phyloP scores from a whole-genome alignment of 2,888 invertebrate species.

The Agrypnus murinus region DNA sequence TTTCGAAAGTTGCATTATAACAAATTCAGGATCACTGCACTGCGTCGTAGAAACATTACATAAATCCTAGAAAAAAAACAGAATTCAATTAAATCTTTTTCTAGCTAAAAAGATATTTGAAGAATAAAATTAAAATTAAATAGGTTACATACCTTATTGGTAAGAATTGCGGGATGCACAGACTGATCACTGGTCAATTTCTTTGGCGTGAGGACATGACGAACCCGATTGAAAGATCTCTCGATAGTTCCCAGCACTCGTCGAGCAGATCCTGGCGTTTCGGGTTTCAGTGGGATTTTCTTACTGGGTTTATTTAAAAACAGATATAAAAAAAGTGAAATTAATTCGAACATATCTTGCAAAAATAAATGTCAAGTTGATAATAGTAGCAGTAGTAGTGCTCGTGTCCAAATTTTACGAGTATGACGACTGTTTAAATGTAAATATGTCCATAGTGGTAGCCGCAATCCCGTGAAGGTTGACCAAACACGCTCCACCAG shows the following conservation, averaged over 20 bases:
- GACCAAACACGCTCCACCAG: slow-evolving; percentile 61
- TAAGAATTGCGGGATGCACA: slow-evolving; percentile 70
- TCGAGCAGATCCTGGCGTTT: slow-evolving; percentile 74
- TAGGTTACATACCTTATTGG: slow-evolving; percentile 72
- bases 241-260: slow-evolving; percentile 81
- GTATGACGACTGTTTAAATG: slow-evolving; percentile 51
- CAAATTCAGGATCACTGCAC: slow-evolving; percentile 77
- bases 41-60: slow-evolving; percentile 84
- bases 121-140: not conserved
- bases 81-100: too few species aligned
- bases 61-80: slow-evolving; percentile 73
- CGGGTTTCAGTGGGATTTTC: slow-evolving; percentile 58
- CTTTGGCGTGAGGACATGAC: slow-evolving; percentile 81
- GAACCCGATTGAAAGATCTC: slow-evolving; percentile 78
- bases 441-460: slow-evolving; percentile 55
- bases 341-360: not conserved
- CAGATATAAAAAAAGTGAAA: not conserved
- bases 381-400: too few species aligned
- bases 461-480: slow-evolving; percentile 60
- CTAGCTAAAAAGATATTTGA: too few species aligned
- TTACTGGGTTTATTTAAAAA: slow-evolving; percentile 47
- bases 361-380: too few species aligned
- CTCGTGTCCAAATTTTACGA: slow-evolving; percentile 53
- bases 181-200: slow-evolving; percentile 60
- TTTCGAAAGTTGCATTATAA: slow-evolving; percentile 76